Evolutionary conservation across 1,140 invertebrate species (phyloP), one percentile per base, ranked within the genome.

Genomic region (Neodiprion pinetum): DNA sequence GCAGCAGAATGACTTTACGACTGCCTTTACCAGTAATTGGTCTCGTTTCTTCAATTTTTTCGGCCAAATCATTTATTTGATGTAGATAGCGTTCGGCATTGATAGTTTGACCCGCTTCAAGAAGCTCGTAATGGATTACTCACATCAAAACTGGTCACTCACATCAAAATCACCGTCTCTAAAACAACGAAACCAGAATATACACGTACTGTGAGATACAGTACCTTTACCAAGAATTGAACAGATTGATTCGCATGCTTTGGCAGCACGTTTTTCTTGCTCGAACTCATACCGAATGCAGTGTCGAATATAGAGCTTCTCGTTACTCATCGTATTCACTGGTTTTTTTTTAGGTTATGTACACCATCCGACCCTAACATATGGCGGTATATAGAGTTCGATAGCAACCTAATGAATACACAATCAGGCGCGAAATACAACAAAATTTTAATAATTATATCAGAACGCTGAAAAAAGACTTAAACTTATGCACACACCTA

Each of bases 1-100:
- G 53, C 53, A 61, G n/a, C 53, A 61, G n/a, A 61, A 61, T 61
- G 53, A 61, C 53, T 61, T 61, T 61, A n/a, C 53, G 53, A 61
- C 53, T 11, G 10, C 53, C 53, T 61, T n/a, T 11, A 11, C 53
- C 53, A 61, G 53, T 61, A 61, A 61, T 11, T 61, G 53, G 53
- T 1, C 10, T 61, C 1, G 10, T 61, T 61, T 61, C n/a, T 61
- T 61, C 53, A n/a, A 61, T 11, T 61, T 61, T 61, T 11, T 61
- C 1, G n/a, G 53, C 53, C 53, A 61, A 61, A 11, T 11, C n/a
- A 61, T 61, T 61, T 61, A 61, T n/a, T 61, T 61, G 53, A 61
- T 11, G 53, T 11, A 11, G 1, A 11, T 61, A 61, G 53, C 53
- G 53, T 61, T 61, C 53, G 53, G 53, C 53, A n/a, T 61, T 61